These are phyloP conservation scores for Tuberolachnus salignus DNA, from an alignment of 2,888 invertebrate genomes.

Conservation along the genomic window DNA sequence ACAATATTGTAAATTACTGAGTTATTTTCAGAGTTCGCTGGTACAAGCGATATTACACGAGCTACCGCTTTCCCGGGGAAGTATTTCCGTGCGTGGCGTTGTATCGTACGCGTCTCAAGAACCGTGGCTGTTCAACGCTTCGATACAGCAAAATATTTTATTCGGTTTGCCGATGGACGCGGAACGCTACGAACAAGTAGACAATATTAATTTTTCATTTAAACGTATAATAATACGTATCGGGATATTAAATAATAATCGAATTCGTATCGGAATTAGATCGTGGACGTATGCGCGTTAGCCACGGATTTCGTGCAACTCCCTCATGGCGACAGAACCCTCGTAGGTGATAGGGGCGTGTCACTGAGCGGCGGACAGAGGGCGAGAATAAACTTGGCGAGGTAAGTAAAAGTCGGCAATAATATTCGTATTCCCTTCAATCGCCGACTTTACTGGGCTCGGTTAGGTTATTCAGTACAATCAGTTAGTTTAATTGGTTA, in stretches of 20 bases:
- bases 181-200: constrained; percentile 70
- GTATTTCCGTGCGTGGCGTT: constrained; percentile 71
- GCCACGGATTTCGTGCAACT: constrained; percentile 76
- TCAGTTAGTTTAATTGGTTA: too few relatives aligned
- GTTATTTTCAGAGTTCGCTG: constrained; percentile 67
- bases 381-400: constrained; percentile 70
- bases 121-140: constrained; percentile 84
- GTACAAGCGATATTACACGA: constrained; percentile 79
- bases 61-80: constrained; percentile 72
- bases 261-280: constrained; percentile 63
- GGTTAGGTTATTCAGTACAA: too few relatives aligned
- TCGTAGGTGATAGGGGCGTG: constrained; percentile 87
- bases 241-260: too few relatives aligned
- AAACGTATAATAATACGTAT: not conserved
- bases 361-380: constrained; percentile 86
- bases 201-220: not conserved
- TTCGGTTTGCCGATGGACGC: constrained; percentile 81
- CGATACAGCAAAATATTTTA: constrained; percentile 88
- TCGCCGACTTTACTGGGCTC: too few relatives aligned
- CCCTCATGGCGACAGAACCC: constrained; percentile 80
- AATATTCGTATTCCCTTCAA: too few relatives aligned
- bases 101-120: constrained; percentile 84
- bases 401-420: constrained; percentile 60
- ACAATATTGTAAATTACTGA: too few relatives aligned
- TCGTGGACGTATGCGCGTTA: constrained; percentile 74